Evolutionary conservation across 2,888 invertebrate species (phyloP).

Genomic region (Agrochola litura): DNA sequence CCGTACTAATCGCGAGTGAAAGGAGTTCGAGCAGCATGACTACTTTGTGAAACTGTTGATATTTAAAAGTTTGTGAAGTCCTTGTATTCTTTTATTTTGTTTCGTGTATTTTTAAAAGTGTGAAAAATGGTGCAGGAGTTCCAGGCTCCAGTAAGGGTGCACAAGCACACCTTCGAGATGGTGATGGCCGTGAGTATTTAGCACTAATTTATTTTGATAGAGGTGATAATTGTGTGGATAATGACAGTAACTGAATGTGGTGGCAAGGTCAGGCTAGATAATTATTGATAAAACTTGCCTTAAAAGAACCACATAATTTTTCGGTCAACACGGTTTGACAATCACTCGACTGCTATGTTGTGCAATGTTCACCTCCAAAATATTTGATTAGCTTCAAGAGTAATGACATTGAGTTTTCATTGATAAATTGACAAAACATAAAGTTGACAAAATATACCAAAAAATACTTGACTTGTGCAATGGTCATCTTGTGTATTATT

Average conservation of each 20-base stretch:
- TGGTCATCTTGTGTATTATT: background rate
- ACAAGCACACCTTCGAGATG: slow-evolving; percentile 98
- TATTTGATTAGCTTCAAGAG: slow-evolving; percentile 33
- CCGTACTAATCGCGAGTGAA: slow-evolving; percentile 80
- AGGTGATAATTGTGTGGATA: slow-evolving; percentile 43
- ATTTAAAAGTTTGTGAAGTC: slow-evolving; percentile 76
- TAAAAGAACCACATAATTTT: slow-evolving; percentile 20
- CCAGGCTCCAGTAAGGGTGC: slow-evolving; percentile 98
- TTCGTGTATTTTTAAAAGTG: slow-evolving; percentile 72
- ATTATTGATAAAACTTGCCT: slow-evolving; percentile 53
- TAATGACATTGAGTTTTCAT: slow-evolving; percentile 39
- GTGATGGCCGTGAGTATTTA: slow-evolving; percentile 97
- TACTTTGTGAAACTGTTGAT: slow-evolving; percentile 78
- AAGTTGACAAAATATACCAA: background rate
- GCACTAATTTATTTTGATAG: slow-evolving; percentile 20
- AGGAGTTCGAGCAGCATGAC: slow-evolving; percentile 80
- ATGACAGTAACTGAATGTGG: slow-evolving; percentile 22
- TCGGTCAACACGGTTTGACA: slow-evolving; percentile 54
- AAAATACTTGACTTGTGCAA: slow-evolving; percentile 9
- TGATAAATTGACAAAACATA: slow-evolving; percentile 23
- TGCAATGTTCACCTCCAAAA: slow-evolving; percentile 56
- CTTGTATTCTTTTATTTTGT: slow-evolving; percentile 77
- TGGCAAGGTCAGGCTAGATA: slow-evolving; percentile 65
- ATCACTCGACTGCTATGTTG: slow-evolving; percentile 39
- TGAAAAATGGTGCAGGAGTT: slow-evolving; percentile 98